Evolutionary conservation across 2,888 invertebrate genomes (phyloP), one percentile per base, ranked within the genome.

Genomic region (Drosophila prolongata): DNA sequence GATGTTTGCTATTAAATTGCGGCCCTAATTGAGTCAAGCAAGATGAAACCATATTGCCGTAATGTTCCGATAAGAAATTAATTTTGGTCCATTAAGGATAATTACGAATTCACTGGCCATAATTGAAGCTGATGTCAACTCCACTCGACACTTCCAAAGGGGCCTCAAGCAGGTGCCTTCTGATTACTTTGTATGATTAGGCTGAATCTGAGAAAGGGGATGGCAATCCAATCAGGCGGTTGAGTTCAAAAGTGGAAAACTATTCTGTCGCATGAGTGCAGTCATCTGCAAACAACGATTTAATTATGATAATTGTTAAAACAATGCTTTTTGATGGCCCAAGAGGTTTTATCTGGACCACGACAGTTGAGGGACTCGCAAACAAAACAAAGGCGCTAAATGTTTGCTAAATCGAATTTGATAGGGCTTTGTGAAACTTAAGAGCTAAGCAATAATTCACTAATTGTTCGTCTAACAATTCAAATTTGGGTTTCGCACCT

Each of bases 241-340:
- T 3, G 16, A 35, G 13, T 35, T 49, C 13, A 37, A 35, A 38
- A 44, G 19, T 55, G 14, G 13, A 38, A 57, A 49, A 38, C 16
- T 43, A 54, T 35, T 44, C 43, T 9, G 14, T 16, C 6, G 10
- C 19, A n/a, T 37, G n/a, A 58, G 54, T 6, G 37, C 62, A 70
- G 57, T 62, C 75, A 72, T 65, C 69, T 68, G 68, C 16, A 61
- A 72, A 68, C 68, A 64, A 53, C 54, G 34, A 75, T 68, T 80
- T 55, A 56, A 71, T 57, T 62, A 64, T 50, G 55, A 72, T 75
- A 74, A 79, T 76, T 77, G 67, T 53, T 57, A 35, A 19, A 54
- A 44, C 68, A 75, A 73, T 67, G 75, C 59, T 49, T 58, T 75
- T 75, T 44, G 35, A 52, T 53, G 47, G 52, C n/a, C 46, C 24